These are phyloP conservation scores for Rhinichthys klamathensis DNA, from an alignment of 2,113 vertebrate genomes.

Conservation along the genomic window DNA sequence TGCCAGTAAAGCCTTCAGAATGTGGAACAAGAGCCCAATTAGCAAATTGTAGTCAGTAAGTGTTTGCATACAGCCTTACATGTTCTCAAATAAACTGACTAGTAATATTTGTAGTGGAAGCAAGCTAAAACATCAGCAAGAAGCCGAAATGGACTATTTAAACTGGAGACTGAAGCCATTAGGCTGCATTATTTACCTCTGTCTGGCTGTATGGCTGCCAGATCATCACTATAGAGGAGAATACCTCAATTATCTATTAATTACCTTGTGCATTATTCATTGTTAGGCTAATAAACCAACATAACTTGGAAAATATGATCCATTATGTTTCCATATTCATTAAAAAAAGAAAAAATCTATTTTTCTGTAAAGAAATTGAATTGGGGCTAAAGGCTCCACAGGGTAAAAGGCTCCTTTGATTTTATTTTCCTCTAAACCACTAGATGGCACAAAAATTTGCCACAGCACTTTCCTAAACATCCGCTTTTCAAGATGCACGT, in stretches of 20 bases:
- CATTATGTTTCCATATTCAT: conserved; percentile 12
- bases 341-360: not conserved
- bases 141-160: conserved; percentile 16
- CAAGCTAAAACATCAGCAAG: conserved; percentile 53
- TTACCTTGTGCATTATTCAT: conserved; percentile 15
- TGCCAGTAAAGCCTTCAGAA: conserved; percentile 49
- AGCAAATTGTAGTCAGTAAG: conserved; percentile 52
- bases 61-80: conserved; percentile 9
- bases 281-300: conserved; percentile 12
- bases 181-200: conserved; percentile 43
- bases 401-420: no score
- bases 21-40: conserved; percentile 56
- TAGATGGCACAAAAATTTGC: no score
- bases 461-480: no score
- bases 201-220: not conserved
- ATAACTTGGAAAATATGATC: not conserved
- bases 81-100: conserved; percentile 57
- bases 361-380: not conserved
- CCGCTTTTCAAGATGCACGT: no score
- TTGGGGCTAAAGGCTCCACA: no score
- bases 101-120: conserved; percentile 46
- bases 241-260: conserved; percentile 18
- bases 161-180: conserved; percentile 10
- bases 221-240: conserved; percentile 4
- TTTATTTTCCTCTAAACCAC: no score